These are phyloP conservation scores for Stichopus chloronotus DNA, from an alignment of 35 echinoderm and acorn worm genomes.

Conservation along the genomic window DNA sequence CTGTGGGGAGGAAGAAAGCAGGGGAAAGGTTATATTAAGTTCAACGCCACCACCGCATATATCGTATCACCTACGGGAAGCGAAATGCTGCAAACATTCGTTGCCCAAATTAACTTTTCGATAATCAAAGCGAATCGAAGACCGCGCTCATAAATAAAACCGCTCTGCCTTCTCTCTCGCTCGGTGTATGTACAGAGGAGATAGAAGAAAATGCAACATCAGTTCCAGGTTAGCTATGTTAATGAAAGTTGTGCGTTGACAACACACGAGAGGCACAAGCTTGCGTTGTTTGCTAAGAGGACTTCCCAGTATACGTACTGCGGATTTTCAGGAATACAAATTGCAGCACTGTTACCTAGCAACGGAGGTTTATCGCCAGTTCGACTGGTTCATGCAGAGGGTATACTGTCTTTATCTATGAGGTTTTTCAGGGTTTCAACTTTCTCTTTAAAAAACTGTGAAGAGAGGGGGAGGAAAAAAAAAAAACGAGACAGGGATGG, in stretches of 20 bases:
- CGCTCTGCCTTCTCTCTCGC: neutral
- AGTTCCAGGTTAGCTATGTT: neutral
- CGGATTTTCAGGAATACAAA: neutral
- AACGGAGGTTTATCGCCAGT: conserved; percentile 12
- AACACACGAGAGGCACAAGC: neutral
- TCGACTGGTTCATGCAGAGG: conserved; percentile 19
- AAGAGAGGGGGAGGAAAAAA: neutral
- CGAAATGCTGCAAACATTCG: neutral
- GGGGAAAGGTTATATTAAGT: conserved; percentile 6
- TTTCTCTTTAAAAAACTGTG: neutral
- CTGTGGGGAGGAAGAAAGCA: neutral
- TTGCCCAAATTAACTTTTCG: neutral
- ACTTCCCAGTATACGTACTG: neutral
- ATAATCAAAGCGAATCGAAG: neutral
- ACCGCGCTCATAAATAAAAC: neutral
- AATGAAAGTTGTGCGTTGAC: neutral
- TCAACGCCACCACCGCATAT: neutral
- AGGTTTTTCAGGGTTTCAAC: neutral
- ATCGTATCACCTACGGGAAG: neutral
- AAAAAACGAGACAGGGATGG: neutral
- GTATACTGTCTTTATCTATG: neutral
- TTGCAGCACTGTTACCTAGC: neutral
- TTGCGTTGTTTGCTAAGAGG: neutral
- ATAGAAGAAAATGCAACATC: too few species aligned
- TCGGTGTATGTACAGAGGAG: neutral